These are phyloP conservation scores for Trimorus sp. DNA, from an alignment of 2,888 invertebrate species.

Conservation along the genomic window DNA sequence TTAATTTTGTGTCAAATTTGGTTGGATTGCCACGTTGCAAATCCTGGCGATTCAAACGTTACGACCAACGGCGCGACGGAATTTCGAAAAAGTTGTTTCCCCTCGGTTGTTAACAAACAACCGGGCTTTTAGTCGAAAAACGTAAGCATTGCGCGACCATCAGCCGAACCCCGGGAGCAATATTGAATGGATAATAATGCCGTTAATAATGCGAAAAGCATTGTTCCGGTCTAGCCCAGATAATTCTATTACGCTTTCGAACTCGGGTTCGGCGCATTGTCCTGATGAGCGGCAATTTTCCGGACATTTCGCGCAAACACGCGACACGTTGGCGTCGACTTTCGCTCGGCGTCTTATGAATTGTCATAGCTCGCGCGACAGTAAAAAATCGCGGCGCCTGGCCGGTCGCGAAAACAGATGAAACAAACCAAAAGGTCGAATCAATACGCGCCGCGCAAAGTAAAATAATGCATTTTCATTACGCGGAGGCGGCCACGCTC, in stretches of 20 bases:
- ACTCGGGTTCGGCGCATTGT: constrained; percentile 42
- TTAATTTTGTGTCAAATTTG: constrained; percentile 14
- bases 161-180: constrained; percentile 31
- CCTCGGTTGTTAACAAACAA: constrained; percentile 33
- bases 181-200: constrained; percentile 53
- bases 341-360: constrained; percentile 39
- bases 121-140: constrained; percentile 28
- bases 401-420: constrained; percentile 4
- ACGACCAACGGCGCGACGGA: too few relatives aligned
- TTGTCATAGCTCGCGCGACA: constrained; percentile 18
- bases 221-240: constrained; percentile 44
- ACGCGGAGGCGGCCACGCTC: background rate
- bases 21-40: background rate
- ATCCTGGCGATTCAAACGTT: background rate
- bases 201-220: constrained; percentile 54
- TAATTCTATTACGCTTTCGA: constrained; percentile 47
- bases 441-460: constrained; percentile 18
- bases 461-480: constrained; percentile 4
- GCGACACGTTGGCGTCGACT: constrained; percentile 15
- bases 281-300: constrained; percentile 44
- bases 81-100: background rate
- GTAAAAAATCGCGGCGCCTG: constrained; percentile 22
- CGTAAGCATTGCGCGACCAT: constrained; percentile 38
- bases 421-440: constrained; percentile 14
- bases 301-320: constrained; percentile 35